phyloP scores from a whole-genome alignment of 2,888 invertebrate species.

The Hetaerina titia region DNA sequence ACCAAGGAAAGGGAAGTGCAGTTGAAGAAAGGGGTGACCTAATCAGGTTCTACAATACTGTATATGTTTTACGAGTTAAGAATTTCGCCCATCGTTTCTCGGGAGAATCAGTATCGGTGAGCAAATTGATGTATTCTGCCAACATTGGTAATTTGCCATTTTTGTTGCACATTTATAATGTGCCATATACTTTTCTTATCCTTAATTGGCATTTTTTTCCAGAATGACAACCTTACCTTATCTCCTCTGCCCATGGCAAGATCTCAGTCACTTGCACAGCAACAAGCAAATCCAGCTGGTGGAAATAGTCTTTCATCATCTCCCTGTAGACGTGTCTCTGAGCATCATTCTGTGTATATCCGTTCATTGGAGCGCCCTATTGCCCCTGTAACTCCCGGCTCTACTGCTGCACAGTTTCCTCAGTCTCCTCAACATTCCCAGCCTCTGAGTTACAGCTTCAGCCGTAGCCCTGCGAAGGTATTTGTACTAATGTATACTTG shows the following conservation, averaged over 20 bases:
- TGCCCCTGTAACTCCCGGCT: conserved; percentile 74
- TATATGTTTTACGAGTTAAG: conserved; percentile 91
- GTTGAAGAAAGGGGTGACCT: conserved; percentile 89
- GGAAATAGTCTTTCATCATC: conserved; percentile 75
- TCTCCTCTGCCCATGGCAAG: conserved; percentile 87
- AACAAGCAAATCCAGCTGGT: conserved; percentile 30
- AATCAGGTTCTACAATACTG: conserved; percentile 95
- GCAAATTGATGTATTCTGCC: neutral
- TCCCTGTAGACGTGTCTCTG: conserved; percentile 81
- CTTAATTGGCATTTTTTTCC: conserved; percentile 44
- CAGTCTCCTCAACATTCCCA: conserved; percentile 75
- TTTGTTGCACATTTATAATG: neutral
- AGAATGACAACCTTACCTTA: conserved; percentile 79
- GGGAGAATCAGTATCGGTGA: conserved; percentile 42
- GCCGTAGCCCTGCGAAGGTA: conserved; percentile 92
- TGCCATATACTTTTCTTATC: neutral
- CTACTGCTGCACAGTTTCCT: conserved; percentile 67
- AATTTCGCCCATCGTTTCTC: conserved; percentile 87
- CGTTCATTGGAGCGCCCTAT: conserved; percentile 76
- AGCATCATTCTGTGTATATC: conserved; percentile 82
- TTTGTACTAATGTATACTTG: neutral
- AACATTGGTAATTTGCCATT: neutral
- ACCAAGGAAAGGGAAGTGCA: conserved; percentile 55
- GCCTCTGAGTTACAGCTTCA: conserved; percentile 87
- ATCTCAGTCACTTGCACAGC: conserved; percentile 75